A percentile compares a stretch with the other conserved stretches of the same genome.
phyloP scores from a whole-genome alignment of 1,140 invertebrate species.

The Drosophila grimshawi region DNA sequence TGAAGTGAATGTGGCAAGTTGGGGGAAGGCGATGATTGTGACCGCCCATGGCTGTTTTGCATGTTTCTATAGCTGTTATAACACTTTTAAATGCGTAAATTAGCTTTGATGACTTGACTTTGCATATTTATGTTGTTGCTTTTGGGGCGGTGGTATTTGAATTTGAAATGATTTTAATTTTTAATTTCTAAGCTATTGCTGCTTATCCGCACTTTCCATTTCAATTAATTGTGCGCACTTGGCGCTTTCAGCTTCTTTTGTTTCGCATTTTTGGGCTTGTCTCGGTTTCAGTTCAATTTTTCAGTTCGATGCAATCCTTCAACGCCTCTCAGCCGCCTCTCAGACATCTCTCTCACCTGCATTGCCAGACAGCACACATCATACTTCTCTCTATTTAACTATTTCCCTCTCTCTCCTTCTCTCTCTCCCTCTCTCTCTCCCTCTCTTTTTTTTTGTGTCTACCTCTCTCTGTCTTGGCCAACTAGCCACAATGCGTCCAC shows the following conservation, averaged over 20 bases:
- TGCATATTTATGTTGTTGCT: constrained; percentile 28
- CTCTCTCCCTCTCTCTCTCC: not conserved
- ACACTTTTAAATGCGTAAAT: constrained; percentile 73
- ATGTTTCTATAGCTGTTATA: constrained; percentile 55
- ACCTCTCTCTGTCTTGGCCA: not conserved
- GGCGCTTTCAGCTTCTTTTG: constrained; percentile 32
- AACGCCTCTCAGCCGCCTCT: not conserved
- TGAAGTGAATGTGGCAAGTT: not conserved
- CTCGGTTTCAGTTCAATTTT: not conserved
- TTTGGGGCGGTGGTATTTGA: constrained; percentile 55
- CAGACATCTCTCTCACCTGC: constrained; percentile 24
- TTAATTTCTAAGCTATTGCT: constrained; percentile 7
- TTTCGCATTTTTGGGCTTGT: constrained; percentile 26
- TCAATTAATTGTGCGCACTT: constrained; percentile 53
- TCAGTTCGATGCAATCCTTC: constrained; percentile 28
- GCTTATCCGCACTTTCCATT: constrained; percentile 29
- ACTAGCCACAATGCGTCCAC: constrained; percentile 41
- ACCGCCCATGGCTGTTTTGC: constrained; percentile 25
- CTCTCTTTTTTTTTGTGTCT: not conserved
- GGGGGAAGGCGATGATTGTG: not conserved
- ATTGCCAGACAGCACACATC: constrained; percentile 14
- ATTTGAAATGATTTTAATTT: constrained; percentile 78
- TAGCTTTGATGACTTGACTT: constrained; percentile 47
- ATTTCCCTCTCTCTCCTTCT: not conserved
- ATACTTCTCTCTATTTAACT: not conserved